A percentile compares a stretch with the other conserved stretches of the same genome.
Evolutionary conservation across 1,140 invertebrate species (phyloP).

Genomic region (Drosophila seguyi): DNA sequence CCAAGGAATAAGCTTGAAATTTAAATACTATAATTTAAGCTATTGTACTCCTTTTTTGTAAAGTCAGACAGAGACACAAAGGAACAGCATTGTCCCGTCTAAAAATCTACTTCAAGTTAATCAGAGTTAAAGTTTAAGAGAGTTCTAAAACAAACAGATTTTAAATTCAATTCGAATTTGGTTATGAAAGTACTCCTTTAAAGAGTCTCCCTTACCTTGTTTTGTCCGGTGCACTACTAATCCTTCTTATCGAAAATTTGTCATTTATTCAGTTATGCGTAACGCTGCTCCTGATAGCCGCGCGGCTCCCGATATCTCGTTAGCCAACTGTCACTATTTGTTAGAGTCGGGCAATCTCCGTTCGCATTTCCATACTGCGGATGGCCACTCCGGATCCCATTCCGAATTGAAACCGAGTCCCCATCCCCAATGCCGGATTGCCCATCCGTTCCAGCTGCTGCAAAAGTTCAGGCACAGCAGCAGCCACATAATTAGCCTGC

Average conservation of each 20-base stretch:
- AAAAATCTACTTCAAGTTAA: too few relatives aligned
- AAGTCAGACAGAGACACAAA: too few relatives aligned
- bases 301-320: conserved; percentile 64
- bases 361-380: conserved; percentile 20
- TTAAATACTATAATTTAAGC: background rate
- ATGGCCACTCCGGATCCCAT: conserved; percentile 8
- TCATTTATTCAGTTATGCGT: conserved; percentile 66
- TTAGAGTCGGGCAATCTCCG: conserved; percentile 53
- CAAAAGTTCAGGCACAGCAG: conserved; percentile 56
- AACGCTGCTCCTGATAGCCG: conserved; percentile 35
- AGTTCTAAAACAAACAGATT: too few relatives aligned
- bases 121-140: too few relatives aligned
- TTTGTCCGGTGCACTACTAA: conserved; percentile 34
- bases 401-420: background rate
- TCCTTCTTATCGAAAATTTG: conserved; percentile 66
- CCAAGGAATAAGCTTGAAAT: background rate
- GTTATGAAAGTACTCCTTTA: background rate
- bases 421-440: background rate
- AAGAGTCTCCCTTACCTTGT: background rate
- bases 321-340: conserved; percentile 80
- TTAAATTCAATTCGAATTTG: too few relatives aligned
- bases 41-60: too few relatives aligned
- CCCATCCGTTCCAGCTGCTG: conserved; percentile 67
- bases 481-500: conserved; percentile 71
- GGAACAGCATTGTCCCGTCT: background rate